These are phyloP conservation scores for Leptinotarsa rubiginosa DNA, from an alignment of 2,888 invertebrate species.

Conservation along the genomic window DNA sequence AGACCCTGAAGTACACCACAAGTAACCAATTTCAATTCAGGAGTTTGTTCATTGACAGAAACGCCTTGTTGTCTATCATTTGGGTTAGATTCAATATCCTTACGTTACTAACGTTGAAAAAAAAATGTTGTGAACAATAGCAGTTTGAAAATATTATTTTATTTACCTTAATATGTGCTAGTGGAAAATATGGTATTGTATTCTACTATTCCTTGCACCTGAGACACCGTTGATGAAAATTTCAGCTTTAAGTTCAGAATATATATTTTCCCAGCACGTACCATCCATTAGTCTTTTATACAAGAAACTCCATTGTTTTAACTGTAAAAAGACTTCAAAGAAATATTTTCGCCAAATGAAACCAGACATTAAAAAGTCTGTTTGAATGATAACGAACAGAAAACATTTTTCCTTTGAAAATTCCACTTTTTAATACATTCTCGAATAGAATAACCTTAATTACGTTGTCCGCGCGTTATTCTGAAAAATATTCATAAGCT, in stretches of 20 bases:
- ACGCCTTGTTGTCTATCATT: no score
- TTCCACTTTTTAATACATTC: conserved; percentile 13
- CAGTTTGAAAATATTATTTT: no score
- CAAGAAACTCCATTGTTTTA: background rate
- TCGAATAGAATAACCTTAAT: background rate
- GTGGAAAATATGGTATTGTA: no score
- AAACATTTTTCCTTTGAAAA: conserved; percentile 12
- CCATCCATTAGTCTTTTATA: background rate
- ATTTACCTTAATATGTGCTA: no score
- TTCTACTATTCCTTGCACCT: no score
- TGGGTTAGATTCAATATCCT: no score
- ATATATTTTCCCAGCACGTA: background rate
- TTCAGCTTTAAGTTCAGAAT: background rate
- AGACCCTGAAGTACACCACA: no score
- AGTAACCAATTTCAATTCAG: no score
- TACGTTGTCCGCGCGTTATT: conserved; percentile 12
- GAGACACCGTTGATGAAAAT: no score
- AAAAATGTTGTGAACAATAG: no score
- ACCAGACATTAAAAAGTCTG: conserved; percentile 15
- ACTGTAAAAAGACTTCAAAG: conserved; percentile 2
- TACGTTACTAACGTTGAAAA: no score
- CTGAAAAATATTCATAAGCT: conserved; percentile 16
- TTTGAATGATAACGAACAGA: conserved; percentile 16
- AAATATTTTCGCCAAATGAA: conserved; percentile 3
- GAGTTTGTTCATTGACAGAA: no score